Base-by-base conservation (phyloP, 1,140 invertebrate species). In the Anastatus disparis region DNA sequence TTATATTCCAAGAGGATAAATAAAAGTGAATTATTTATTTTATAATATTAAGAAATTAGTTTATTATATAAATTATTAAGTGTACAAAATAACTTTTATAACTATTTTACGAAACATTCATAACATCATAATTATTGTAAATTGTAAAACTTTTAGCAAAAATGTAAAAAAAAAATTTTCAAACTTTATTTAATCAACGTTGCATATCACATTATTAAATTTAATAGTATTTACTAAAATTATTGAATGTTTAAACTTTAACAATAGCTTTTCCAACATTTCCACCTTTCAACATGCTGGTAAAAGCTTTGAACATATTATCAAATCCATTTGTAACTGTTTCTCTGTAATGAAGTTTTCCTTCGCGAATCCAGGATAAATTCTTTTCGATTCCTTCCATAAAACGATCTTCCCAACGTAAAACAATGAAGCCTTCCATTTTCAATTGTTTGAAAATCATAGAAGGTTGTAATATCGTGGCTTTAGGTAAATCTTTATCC, bases 221-320 rank as follows among this genome's bases (percentile, higher is more conserved):
- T n/a, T n/a, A n/a, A n/a, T n/a, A n/a, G n/a, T n/a, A n/a, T n/a
- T n/a, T n/a, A n/a, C n/a, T n/a, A n/a, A n/a, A n/a, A n/a, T n/a
- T n/a, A n/a, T n/a, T n/a, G n/a, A n/a, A n/a, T n/a, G n/a, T 40
- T 63, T 76, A 84, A 13, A 81, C 84, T 82, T 88, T 87, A 9
- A 92, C 87, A 62, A 92, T 76, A 44, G 89, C 87, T 85, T 93
- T 92, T 29, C 91, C 91, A 20, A 79, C 85, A 80, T 91, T 92
- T 61, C 86, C 84, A 24, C 91, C 91, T 31, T 79, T 79, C 27
- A 93, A 81, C 78, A 92, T 86, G 22, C 87, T 87, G 46, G 88
- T 81, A 74, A 92, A 92, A 9, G 90, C 91, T 17, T 88, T 76
- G 24, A 86, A 87, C 81, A 90, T 89, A 62, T 89, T 89, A 42